Percentiles rank a stretch among this genome's conserved stretches.
Evolutionary conservation across 2,888 invertebrate genomes (phyloP).

Genomic region (Myopa testacea): DNA sequence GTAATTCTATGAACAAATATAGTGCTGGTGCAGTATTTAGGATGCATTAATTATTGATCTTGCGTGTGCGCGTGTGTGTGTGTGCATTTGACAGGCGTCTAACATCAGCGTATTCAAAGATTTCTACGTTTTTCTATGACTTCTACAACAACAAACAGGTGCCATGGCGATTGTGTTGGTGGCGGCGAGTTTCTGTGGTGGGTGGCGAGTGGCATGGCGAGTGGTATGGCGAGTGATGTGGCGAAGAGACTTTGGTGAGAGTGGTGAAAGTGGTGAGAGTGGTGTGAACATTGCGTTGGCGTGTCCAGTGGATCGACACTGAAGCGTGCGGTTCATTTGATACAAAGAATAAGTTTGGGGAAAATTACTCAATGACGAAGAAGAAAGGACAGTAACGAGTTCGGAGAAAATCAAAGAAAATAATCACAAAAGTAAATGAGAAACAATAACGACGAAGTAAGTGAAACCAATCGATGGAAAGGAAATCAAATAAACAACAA

Average conservation of each 20-base stretch:
- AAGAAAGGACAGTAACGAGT: neutral
- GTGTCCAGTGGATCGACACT: slow-evolving; percentile 55
- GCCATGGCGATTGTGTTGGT: slow-evolving; percentile 37
- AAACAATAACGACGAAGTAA: too few species aligned
- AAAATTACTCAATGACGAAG: neutral
- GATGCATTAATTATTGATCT: neutral
- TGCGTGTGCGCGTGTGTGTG: neutral
- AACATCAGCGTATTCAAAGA: neutral
- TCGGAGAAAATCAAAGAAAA: slow-evolving; percentile 41
- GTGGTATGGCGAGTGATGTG: neutral
- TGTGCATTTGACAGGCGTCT: neutral
- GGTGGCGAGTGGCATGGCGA: neutral
- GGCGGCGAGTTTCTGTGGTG: slow-evolving; percentile 13
- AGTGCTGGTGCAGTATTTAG: neutral
- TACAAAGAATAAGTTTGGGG: slow-evolving; percentile 32
- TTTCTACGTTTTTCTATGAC: neutral
- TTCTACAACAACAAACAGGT: slow-evolving; percentile 8
- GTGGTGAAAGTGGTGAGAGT: slow-evolving; percentile 22
- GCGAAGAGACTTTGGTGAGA: slow-evolving; percentile 19
- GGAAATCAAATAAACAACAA: slow-evolving; percentile 28
- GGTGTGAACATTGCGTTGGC: slow-evolving; percentile 33
- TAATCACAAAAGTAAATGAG: too few species aligned
- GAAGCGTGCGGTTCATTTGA: slow-evolving; percentile 65
- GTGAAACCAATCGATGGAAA: slow-evolving; percentile 33
- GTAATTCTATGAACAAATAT: neutral